Percentiles rank a stretch among this genome's conserved stretches.
Evolutionary conservation across 2,797 vertebrate species (phyloP).

Genomic region (Apogon hyalosoma): DNA sequence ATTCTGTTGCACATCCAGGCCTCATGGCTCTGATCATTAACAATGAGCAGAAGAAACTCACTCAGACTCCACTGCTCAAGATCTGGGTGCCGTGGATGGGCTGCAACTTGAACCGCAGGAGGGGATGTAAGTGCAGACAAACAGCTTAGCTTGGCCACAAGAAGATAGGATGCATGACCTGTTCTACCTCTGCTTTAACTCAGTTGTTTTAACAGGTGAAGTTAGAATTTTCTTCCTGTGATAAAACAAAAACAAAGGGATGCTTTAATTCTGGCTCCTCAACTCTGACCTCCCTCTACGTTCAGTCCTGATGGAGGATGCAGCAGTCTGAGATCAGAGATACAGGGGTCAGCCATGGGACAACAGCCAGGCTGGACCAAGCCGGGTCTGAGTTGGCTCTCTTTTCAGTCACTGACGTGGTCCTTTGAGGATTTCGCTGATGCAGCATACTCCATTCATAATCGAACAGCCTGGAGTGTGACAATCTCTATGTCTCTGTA

Average conservation of each 20-base stretch:
- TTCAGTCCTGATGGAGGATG: not conserved
- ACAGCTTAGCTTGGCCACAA: not conserved
- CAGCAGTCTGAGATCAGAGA: conserved; percentile 23
- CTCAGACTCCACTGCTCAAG: conserved; percentile 87
- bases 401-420: conserved; percentile 46
- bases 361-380: conserved; percentile 36
- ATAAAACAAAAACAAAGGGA: no score
- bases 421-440: conserved; percentile 63
- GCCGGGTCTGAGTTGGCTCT: conserved; percentile 40
- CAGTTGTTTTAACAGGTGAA: not conserved
- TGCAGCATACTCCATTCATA: conserved; percentile 60
- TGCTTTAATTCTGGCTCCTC: not conserved
- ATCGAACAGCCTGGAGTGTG: conserved; percentile 58
- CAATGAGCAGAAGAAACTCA: conserved; percentile 81
- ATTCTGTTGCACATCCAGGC: conserved; percentile 33
- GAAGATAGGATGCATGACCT: not conserved
- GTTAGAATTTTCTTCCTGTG: not conserved
- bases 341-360: conserved; percentile 31
- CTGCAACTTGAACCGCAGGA: conserved; percentile 76
- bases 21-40: conserved; percentile 58
- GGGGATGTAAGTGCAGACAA: conserved; percentile 86
- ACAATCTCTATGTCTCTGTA: conserved; percentile 21
- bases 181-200: conserved; percentile 5
- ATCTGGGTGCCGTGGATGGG: conserved; percentile 87
- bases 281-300: not conserved